Conservation (phyloP, 2,113 vertebrate genomes). For the Alosa alosa region DNA sequence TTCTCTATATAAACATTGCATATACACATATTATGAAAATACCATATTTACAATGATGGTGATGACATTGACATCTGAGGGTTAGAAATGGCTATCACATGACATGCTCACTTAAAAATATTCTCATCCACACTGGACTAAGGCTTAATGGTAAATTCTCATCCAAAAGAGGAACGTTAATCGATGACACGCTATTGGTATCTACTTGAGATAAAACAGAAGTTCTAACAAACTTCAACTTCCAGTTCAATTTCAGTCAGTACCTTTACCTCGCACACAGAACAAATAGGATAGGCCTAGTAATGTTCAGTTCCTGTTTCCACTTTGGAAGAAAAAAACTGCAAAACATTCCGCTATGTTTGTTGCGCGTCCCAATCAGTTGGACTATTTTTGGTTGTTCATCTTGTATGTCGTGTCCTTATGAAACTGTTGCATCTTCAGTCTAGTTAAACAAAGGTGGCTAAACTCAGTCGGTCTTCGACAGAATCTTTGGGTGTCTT, state of each 20-base stretch:
- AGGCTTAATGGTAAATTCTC: background rate
- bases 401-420: background rate
- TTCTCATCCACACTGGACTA: background rate
- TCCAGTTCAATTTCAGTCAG: slow-evolving; percentile 3
- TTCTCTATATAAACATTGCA: slow-evolving; percentile 66
- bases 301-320: background rate
- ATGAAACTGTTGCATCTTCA: background rate
- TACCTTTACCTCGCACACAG: background rate
- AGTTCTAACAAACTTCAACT: background rate
- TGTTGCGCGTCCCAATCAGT: background rate
- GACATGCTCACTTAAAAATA: background rate
- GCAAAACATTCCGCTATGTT: background rate
- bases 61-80: background rate
- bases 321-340: background rate
- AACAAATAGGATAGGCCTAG: background rate
- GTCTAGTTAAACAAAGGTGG: background rate
- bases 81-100: background rate
- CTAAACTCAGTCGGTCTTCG: background rate
- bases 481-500: background rate
- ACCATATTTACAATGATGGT: slow-evolving; percentile 10
- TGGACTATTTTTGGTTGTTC: background rate
- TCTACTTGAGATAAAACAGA: background rate
- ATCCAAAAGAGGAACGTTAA: background rate
- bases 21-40: slow-evolving; percentile 67
- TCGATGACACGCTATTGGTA: background rate